Conservation (phyloP, 2,113 vertebrate genomes). For the Macaca fascicularis region DNA sequence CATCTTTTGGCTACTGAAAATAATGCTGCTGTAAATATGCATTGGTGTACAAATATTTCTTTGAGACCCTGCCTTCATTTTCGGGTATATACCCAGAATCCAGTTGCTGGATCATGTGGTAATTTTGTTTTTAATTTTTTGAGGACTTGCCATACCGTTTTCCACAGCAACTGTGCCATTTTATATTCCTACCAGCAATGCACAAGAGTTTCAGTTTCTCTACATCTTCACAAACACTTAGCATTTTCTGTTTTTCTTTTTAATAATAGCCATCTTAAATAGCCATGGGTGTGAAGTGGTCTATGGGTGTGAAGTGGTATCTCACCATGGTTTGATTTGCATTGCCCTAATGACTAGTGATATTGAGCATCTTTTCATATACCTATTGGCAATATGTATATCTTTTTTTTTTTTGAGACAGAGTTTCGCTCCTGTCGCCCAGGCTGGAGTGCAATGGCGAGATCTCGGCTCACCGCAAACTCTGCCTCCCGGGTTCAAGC, state of each 20-base stretch:
- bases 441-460: too few relatives aligned
- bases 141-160: neutral
- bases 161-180: neutral
- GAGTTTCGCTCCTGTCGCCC: too few relatives aligned
- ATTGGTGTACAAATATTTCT: neutral
- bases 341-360: neutral
- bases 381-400: neutral
- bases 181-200: neutral
- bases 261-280: neutral
- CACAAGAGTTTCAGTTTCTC: neutral
- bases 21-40: neutral
- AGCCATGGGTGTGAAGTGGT: neutral
- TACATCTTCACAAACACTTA: neutral
- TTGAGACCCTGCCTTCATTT: neutral
- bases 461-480: too few relatives aligned
- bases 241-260: neutral
- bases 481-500: too few relatives aligned
- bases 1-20: neutral
- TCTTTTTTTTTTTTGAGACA: neutral
- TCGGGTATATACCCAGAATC: neutral
- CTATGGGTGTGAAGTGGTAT: neutral
- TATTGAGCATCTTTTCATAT: neutral
- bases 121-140: slow-evolving; percentile 24
- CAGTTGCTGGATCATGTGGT: neutral
- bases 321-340: neutral